These are phyloP conservation scores for Hydraecia micacea DNA, from an alignment of 2,888 invertebrate genomes.

Conservation along the genomic window DNA sequence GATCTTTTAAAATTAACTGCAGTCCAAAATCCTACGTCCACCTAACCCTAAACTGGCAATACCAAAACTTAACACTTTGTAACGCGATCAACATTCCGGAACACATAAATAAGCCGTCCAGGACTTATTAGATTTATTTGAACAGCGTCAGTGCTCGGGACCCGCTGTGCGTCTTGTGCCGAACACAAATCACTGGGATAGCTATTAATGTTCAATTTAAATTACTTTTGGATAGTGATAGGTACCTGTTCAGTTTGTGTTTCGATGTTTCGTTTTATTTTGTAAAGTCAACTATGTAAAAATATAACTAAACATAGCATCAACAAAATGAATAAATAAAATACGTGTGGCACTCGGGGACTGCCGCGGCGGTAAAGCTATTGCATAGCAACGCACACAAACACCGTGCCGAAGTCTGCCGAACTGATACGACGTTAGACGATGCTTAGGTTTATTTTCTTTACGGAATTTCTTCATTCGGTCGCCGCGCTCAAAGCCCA, in stretches of 20 bases:
- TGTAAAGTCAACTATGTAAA: not conserved
- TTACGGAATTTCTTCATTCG: too few relatives aligned
- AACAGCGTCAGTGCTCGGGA: slow-evolving; percentile 9
- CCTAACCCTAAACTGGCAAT: slow-evolving; percentile 41
- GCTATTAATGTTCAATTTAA: slow-evolving; percentile 39
- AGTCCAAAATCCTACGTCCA: not conserved
- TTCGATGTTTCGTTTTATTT: not conserved
- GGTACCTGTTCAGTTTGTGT: not conserved
- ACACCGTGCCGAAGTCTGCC: too few relatives aligned
- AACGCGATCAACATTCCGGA: slow-evolving; percentile 57
- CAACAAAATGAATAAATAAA: too few relatives aligned
- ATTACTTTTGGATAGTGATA: slow-evolving; percentile 20
- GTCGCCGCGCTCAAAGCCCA: too few relatives aligned
- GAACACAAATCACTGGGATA: slow-evolving; percentile 40
- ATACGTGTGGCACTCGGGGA: too few relatives aligned
- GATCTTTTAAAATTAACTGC: not conserved
- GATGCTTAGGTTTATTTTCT: too few relatives aligned
- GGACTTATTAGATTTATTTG: slow-evolving; percentile 58
- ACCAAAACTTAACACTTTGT: slow-evolving; percentile 57
- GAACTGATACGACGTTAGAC: too few relatives aligned
- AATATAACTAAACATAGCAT: not conserved
- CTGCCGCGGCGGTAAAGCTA: too few relatives aligned
- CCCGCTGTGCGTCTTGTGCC: slow-evolving; percentile 38
- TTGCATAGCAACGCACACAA: too few relatives aligned
- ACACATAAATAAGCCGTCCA: slow-evolving; percentile 63